A percentile compares a stretch with the other conserved stretches of the same genome.
Conservation (phyloP, 2,113 vertebrate genomes). For the Silurus asotus region DNA sequence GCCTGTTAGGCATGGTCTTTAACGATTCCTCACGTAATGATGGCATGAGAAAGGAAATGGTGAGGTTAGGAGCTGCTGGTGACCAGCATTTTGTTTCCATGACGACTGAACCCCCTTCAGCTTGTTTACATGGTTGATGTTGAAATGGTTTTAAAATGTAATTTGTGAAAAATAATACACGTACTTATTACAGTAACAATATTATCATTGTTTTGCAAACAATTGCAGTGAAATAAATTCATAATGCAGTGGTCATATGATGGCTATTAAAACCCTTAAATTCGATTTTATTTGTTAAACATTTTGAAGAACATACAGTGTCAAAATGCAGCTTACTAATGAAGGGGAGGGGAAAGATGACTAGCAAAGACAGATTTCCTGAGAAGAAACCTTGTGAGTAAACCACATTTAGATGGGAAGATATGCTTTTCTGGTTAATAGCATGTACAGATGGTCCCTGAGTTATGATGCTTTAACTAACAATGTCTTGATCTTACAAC, state of each 20-base stretch:
- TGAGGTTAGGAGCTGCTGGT: not conserved
- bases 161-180: not conserved
- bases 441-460: no score
- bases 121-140: not conserved
- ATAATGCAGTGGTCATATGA: not conserved
- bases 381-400: no score
- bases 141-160: not conserved
- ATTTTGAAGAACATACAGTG: not conserved
- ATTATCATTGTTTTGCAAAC: no score
- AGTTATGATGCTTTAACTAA: no score
- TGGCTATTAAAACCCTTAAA: not conserved
- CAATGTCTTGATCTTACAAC: no score
- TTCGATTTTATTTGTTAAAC: not conserved
- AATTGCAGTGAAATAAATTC: not conserved
- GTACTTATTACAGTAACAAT: not conserved
- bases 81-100: not conserved
- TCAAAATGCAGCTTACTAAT: not conserved
- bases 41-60: not conserved
- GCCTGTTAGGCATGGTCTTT: constrained; percentile 7
- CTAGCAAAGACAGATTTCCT: not conserved
- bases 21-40: not conserved
- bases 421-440: no score
- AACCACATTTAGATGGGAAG: no score
- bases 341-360: no score
- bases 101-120: not conserved